These are phyloP conservation scores for Porites evermanni DNA, from an alignment of 92 coral and sea anemone genomes.

Conservation along the genomic window DNA sequence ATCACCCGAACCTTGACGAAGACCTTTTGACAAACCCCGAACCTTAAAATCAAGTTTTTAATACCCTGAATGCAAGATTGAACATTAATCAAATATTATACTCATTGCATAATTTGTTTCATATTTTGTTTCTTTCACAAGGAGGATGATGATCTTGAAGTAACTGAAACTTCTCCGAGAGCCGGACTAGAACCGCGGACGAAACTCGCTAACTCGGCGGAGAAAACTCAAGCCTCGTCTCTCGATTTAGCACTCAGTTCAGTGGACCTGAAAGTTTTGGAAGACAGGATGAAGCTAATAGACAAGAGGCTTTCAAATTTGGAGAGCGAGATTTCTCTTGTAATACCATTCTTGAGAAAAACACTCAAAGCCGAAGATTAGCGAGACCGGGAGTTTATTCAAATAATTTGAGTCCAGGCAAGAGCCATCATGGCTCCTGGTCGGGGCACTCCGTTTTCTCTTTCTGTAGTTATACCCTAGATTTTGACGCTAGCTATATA, in stretches of 20 bases:
- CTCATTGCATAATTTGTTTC: background rate
- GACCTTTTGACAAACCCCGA: too few species aligned
- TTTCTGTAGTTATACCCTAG: too few species aligned
- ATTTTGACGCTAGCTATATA: too few species aligned
- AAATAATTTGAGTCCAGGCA: too few species aligned
- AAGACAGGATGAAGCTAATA: constrained; percentile 59
- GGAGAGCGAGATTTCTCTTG: constrained; percentile 51
- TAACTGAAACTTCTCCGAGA: background rate
- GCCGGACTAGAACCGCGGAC: background rate
- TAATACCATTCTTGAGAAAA: constrained; percentile 26
- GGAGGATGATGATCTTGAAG: constrained; percentile 14
- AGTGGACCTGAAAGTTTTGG: constrained; percentile 38
- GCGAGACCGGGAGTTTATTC: background rate
- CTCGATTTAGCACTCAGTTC: background rate
- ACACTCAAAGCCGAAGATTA: background rate
- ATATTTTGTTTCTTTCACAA: background rate
- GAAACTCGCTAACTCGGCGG: background rate
- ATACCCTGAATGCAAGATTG: too few species aligned
- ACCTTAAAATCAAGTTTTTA: too few species aligned
- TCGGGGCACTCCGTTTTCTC: too few species aligned
- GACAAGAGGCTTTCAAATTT: constrained; percentile 68
- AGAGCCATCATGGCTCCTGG: too few species aligned
- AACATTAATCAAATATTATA: too few species aligned
- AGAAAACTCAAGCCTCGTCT: background rate
- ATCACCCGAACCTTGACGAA: too few species aligned